phyloP scores from a whole-genome alignment of 2,797 vertebrate genomes.

The Artibeus jamaicensis region DNA sequence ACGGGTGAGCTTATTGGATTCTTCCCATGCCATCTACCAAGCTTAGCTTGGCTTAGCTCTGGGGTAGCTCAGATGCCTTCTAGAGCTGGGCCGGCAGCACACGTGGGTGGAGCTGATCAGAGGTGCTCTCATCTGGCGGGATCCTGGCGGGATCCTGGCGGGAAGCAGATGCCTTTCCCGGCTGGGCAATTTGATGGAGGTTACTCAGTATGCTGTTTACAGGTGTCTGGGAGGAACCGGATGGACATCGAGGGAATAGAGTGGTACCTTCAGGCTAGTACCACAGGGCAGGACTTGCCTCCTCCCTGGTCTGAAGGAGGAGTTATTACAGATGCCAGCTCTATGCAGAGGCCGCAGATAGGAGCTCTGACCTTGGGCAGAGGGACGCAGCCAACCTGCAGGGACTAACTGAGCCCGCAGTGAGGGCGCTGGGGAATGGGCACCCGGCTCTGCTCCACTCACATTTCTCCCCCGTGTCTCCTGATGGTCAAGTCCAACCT shows the following conservation, averaged over 20 bases:
- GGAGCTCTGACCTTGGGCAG: not conserved
- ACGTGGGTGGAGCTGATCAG: not conserved
- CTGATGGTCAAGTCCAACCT: not conserved
- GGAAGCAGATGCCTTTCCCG: slow-evolving; percentile 64
- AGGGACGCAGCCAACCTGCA: not conserved
- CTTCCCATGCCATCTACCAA: not conserved
- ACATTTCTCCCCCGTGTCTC: not conserved
- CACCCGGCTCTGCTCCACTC: not conserved
- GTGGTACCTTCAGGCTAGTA: not conserved
- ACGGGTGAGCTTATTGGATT: not conserved
- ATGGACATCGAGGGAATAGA: not conserved
- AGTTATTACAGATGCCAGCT: not conserved
- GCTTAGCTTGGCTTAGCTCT: not conserved
- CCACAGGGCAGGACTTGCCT: fast-evolving
- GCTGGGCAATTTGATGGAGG: not conserved
- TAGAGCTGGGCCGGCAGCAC: not conserved
- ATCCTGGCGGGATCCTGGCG: slow-evolving; percentile 55
- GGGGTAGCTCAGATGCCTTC: not conserved
- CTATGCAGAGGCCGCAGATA: not conserved
- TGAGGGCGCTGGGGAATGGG: not conserved
- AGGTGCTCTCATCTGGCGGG: not conserved
- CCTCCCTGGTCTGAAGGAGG: not conserved
- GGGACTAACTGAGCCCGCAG: not conserved
- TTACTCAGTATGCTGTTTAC: not conserved
- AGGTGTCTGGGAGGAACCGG: not conserved